Evolutionary conservation across 2,888 invertebrate genomes (phyloP).

Genomic region (Ephialtes manifestator): DNA sequence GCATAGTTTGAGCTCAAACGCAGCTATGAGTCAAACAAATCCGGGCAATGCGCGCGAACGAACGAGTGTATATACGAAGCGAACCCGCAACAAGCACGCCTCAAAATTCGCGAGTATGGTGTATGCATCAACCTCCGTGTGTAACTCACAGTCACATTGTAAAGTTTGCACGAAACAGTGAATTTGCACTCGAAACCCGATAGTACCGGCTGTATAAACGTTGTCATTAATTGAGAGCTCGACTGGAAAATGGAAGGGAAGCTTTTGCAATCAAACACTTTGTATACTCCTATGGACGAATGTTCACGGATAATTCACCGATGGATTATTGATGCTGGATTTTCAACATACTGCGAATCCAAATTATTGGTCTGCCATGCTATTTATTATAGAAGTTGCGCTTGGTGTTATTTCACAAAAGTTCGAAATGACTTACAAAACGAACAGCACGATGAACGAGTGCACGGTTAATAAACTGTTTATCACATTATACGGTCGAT

Average conservation of each 20-base stretch:
- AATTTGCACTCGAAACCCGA: slow-evolving; percentile 53
- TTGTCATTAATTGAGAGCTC: slow-evolving; percentile 40
- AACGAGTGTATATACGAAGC: slow-evolving; percentile 35
- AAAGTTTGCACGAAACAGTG: slow-evolving; percentile 38
- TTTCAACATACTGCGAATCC: neutral
- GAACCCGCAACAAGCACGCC: slow-evolving; percentile 30
- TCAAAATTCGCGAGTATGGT: slow-evolving; percentile 38
- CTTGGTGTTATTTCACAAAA: neutral
- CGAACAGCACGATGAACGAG: neutral
- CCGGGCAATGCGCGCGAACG: slow-evolving; percentile 23
- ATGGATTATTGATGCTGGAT: slow-evolving; percentile 20
- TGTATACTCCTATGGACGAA: slow-evolving; percentile 3
- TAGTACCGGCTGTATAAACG: slow-evolving; percentile 37
- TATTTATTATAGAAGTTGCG: neutral
- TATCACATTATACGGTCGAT: neutral
- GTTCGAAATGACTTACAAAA: neutral
- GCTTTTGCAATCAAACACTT: slow-evolving; percentile 29
- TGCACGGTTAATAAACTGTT: neutral
- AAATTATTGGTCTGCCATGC: neutral
- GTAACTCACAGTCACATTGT: slow-evolving; percentile 10
- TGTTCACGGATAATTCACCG: slow-evolving; percentile 11
- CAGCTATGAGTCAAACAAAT: slow-evolving; percentile 51
- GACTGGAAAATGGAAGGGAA: slow-evolving; percentile 18
- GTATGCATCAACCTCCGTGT: slow-evolving; percentile 7
- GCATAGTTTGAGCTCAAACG: slow-evolving; percentile 50